phyloP scores from a whole-genome alignment of 2,888 invertebrate species.

The Hylaea fasciaria region DNA sequence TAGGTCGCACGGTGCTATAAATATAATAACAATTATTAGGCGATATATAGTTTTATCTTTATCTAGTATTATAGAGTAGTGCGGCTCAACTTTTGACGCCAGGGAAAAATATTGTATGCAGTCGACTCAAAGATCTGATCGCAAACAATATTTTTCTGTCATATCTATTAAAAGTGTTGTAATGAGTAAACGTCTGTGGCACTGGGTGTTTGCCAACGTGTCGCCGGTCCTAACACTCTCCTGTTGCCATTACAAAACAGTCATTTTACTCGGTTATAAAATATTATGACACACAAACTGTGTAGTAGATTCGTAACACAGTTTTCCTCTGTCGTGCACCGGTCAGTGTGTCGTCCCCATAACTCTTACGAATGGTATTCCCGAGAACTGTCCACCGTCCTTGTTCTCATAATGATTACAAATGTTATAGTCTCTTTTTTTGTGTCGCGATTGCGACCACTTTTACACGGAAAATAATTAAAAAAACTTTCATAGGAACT shows the following conservation, averaged over 20 bases:
- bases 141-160: slow-evolving; percentile 39
- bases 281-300: slow-evolving; percentile 42
- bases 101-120: slow-evolving; percentile 20
- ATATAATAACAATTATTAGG: no score
- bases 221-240: slow-evolving; percentile 42
- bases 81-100: not conserved
- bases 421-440: slow-evolving; percentile 25
- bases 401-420: slow-evolving; percentile 27
- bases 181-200: slow-evolving; percentile 26
- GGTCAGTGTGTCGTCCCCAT: slow-evolving; percentile 3
- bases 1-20: no score
- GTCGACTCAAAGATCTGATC: slow-evolving; percentile 12
- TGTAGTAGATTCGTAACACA: slow-evolving; percentile 16
- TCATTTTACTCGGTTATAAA: slow-evolving; percentile 36
- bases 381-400: slow-evolving; percentile 17
- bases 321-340: slow-evolving; percentile 9
- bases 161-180: slow-evolving; percentile 41
- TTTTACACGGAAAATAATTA: slow-evolving; percentile 28
- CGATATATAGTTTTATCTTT: no score
- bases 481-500: slow-evolving; percentile 19
- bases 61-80: no score
- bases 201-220: slow-evolving; percentile 56
- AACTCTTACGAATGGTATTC: slow-evolving; percentile 10
- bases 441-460: slow-evolving; percentile 6
- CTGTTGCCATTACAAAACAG: slow-evolving; percentile 41